phyloP scores from a whole-genome alignment of 2,113 vertebrate species.

The Eulemur rufifrons region DNA sequence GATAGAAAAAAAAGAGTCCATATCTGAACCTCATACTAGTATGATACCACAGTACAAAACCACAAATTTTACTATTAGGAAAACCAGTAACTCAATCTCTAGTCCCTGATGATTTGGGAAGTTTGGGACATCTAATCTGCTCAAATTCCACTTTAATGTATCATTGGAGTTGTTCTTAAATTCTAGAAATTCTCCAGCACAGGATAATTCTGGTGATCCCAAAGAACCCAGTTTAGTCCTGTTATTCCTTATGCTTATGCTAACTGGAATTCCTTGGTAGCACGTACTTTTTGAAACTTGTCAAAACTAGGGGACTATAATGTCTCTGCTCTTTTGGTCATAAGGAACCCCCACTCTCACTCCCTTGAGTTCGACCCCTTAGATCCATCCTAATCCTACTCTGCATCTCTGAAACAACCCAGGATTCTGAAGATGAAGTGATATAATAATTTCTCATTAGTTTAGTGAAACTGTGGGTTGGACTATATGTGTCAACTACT shows the following conservation, averaged over 20 bases:
- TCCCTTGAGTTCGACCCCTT: neutral
- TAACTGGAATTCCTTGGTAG: neutral
- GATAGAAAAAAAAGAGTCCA: neutral
- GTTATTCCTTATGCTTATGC: neutral
- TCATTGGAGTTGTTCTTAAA: neutral
- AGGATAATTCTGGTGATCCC: neutral
- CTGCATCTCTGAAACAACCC: neutral
- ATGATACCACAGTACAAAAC: neutral
- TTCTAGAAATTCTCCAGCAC: neutral
- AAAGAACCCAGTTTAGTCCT: neutral
- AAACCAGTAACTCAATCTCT: neutral
- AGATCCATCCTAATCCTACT: neutral
- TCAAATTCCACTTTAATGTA: neutral
- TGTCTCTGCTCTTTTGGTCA: neutral
- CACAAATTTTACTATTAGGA: neutral
- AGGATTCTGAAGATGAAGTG: neutral
- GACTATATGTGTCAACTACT: neutral
- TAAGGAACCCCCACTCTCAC: neutral
- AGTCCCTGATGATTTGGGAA: neutral
- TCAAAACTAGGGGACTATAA: neutral
- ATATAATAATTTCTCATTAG: neutral
- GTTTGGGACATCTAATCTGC: neutral
- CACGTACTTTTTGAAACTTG: neutral
- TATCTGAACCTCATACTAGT: neutral
- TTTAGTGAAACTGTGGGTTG: neutral